Conservation (phyloP, 2,113 vertebrate species). For the Hippopotamus amphibius region DNA sequence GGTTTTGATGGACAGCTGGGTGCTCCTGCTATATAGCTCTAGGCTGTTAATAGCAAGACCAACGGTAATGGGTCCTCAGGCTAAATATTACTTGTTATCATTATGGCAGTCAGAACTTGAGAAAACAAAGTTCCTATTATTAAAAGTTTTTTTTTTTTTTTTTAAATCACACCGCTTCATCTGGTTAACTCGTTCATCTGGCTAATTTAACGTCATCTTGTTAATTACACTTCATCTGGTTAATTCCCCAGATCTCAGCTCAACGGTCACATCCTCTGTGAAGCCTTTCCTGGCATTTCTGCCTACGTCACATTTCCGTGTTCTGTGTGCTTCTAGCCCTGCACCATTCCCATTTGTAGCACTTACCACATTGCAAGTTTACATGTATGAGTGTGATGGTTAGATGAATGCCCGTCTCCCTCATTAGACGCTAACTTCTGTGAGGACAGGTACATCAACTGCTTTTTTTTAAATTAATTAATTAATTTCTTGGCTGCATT, state of each 20-base stretch:
- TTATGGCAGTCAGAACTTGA: not conserved
- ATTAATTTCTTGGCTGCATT: too few species aligned
- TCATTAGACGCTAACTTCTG: not conserved
- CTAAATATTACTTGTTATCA: not conserved
- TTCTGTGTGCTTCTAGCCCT: not conserved
- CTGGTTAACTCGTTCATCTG: not conserved
- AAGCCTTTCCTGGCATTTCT: not conserved
- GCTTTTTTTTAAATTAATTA: not conserved
- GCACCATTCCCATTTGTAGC: not conserved
- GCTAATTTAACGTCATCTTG: too few species aligned
- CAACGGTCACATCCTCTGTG: too few species aligned
- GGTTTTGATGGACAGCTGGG: too few species aligned
- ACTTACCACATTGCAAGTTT: rapidly evolving
- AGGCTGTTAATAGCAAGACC: not conserved
- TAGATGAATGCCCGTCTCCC: not conserved
- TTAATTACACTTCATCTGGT: not conserved
- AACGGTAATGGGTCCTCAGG: not conserved
- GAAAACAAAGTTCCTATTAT: not conserved
- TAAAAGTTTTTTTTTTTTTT: not conserved
- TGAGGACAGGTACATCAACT: not conserved
- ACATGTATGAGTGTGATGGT: not conserved
- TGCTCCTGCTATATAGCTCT: not conserved
- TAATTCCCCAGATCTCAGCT: not conserved
- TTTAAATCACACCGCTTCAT: not conserved
- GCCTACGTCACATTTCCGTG: not conserved